Evolutionary conservation across 2,888 invertebrate genomes (phyloP), one percentile per base, ranked within the genome.

Genomic region (Troides oblongomaculatus): DNA sequence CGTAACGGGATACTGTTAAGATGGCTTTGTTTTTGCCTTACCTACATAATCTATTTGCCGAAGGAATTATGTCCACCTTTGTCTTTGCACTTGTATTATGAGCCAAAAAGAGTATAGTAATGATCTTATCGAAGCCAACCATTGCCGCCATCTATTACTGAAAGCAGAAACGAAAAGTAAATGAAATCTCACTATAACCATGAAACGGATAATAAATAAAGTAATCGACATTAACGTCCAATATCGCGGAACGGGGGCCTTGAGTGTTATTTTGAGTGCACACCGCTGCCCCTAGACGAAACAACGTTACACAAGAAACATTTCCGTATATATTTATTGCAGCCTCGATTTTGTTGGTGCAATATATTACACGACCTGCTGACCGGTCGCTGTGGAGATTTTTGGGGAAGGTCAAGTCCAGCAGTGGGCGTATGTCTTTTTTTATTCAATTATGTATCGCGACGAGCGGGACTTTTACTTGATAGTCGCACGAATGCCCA

Each of bases 221-320:
- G 70, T 53, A 62, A 70, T 70, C 66, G 70, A 70, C 70, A 59
- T 70, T 70, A 66, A 70, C 66, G 65, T 50, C 58, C 66, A 66
- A 70, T 70, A 66, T 58, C 57, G 62, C 62, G 18, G 43, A 62
- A 60, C 57, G 66, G 58, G 61, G 66, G 62, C 70, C 66, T 70
- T 66, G 69, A 57, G 66, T 63, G 66, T 70, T 70, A 70, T 70
- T 70, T 70, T 53, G 58, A 66, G 70, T 69, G 64, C 66, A 60
- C 64, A 30, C 43, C 53, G 46, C 60, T 39, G 61, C 61, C n/a
- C 59, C 21, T 64, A 64, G 68, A 68, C 63, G 68, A 64, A 68
- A 64, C 63, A 63, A 59, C 68, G 21, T 18, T 63, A 46, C 43
- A 58, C 25, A 12, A 59, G 36, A 59, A 60, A 63, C 59, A 23